Conservation (phyloP, 2,888 invertebrate genomes). For the Rhagonycha fulva region DNA sequence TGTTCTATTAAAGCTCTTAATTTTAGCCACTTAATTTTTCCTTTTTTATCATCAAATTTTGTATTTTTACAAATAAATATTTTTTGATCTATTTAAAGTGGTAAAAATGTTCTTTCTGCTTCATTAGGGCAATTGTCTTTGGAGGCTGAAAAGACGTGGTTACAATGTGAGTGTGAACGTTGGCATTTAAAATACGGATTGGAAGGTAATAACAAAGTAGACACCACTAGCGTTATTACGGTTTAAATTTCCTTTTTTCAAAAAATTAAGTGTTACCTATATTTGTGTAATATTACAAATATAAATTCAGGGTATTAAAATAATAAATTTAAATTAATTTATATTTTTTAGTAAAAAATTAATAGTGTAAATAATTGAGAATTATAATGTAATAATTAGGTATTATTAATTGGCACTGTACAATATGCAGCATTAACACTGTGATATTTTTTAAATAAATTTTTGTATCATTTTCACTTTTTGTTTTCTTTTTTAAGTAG, state of each 20-base stretch:
- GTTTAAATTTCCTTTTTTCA: slow-evolving; percentile 8
- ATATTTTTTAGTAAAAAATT: slow-evolving; percentile 9
- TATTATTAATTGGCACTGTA: slow-evolving; percentile 19
- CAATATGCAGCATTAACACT: slow-evolving; percentile 37
- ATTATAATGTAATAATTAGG: slow-evolving; percentile 16
- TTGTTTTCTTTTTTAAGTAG: slow-evolving; percentile 39
- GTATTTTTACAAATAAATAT: background rate
- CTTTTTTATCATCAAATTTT: background rate
- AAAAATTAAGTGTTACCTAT: background rate
- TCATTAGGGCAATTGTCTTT: slow-evolving; percentile 77
- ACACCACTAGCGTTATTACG: slow-evolving; percentile 42
- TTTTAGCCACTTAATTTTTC: background rate
- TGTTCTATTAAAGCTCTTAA: background rate
- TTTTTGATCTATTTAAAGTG: background rate
- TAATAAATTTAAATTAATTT: background rate
- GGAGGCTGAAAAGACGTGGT: slow-evolving; percentile 88
- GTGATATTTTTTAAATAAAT: slow-evolving; percentile 49
- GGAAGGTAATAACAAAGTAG: slow-evolving; percentile 66
- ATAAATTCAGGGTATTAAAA: slow-evolving; percentile 11
- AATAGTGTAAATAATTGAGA: slow-evolving; percentile 9
- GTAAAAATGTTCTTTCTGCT: background rate
- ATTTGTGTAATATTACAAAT: slow-evolving; percentile 13
- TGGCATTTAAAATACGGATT: slow-evolving; percentile 84
- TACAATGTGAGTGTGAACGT: slow-evolving; percentile 86
- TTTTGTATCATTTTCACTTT: slow-evolving; percentile 41